Percentiles rank a stretch among this genome's conserved stretches.
Evolutionary conservation across 2,797 vertebrate genomes (phyloP).

Genomic region (Natrix natrix): DNA sequence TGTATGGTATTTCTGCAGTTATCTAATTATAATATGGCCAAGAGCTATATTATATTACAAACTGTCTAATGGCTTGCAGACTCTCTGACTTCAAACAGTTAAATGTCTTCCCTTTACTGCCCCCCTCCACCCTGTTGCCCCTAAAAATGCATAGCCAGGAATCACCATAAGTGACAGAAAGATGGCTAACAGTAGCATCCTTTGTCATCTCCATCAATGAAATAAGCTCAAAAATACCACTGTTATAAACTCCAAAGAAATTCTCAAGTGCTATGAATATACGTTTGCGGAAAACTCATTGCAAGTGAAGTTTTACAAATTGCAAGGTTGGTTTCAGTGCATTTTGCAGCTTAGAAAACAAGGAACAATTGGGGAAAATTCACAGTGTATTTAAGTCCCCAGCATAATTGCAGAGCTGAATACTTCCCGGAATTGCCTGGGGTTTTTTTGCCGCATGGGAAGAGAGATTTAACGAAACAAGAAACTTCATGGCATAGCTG

Average conservation of each 20-base stretch:
- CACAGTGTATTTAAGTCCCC: background rate
- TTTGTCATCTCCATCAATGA: background rate
- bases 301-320: background rate
- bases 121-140: background rate
- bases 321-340: background rate
- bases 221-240: background rate
- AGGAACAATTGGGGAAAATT: background rate
- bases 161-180: background rate
- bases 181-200: background rate
- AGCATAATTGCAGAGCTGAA: background rate
- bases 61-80: background rate
- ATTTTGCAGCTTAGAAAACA: background rate
- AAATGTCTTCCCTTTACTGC: background rate
- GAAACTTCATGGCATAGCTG: background rate
- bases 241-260: background rate
- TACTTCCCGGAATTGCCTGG: background rate
- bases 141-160: background rate
- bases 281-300: background rate
- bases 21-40: background rate
- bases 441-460: background rate
- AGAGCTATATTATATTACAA: background rate
- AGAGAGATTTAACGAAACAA: constrained; percentile 30
- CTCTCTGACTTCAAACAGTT: background rate
- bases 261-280: background rate
- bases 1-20: background rate